Evolutionary conservation across 2,113 vertebrate genomes (phyloP).

Genomic region (Tetrax tetrax): DNA sequence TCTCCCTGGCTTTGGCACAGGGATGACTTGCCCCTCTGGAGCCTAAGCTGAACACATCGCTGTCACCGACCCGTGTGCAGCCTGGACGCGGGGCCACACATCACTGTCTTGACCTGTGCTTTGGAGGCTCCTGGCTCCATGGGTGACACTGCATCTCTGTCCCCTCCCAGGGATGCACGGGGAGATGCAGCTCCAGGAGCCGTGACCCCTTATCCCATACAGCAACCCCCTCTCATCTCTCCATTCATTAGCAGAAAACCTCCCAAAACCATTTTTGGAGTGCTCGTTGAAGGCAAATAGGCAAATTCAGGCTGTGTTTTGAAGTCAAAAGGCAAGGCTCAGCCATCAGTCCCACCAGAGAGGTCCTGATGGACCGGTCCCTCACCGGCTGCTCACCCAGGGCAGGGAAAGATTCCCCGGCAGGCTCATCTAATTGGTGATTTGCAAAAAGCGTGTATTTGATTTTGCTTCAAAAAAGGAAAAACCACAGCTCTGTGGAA

Average conservation of each 20-base stretch:
- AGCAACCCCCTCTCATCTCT: neutral
- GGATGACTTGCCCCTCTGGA: constrained; percentile 78
- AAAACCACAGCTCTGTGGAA: neutral
- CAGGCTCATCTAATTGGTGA: neutral
- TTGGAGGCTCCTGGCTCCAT: neutral
- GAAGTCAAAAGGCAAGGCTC: neutral
- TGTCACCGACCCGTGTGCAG: constrained; percentile 22
- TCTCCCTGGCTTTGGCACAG: constrained; percentile 80
- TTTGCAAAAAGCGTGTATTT: neutral
- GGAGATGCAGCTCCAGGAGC: neutral
- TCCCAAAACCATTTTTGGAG: neutral
- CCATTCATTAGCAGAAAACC: neutral
- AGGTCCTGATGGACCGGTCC: neutral
- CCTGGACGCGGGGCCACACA: neutral
- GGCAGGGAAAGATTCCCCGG: neutral
- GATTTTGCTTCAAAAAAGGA: neutral
- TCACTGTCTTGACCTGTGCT: neutral
- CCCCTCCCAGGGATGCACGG: neutral
- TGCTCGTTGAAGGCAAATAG: neutral
- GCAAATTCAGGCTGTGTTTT: neutral
- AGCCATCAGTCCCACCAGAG: neutral
- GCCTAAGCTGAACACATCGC: constrained; percentile 61
- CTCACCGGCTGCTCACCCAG: neutral
- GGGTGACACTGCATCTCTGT: neutral
- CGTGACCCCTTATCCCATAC: rapidly evolving